Percentiles rank a stretch among this genome's conserved stretches.
These are phyloP conservation scores for Meandrina meandrites DNA, from an alignment of 92 coral and sea anemone species.

Conservation along the genomic window DNA sequence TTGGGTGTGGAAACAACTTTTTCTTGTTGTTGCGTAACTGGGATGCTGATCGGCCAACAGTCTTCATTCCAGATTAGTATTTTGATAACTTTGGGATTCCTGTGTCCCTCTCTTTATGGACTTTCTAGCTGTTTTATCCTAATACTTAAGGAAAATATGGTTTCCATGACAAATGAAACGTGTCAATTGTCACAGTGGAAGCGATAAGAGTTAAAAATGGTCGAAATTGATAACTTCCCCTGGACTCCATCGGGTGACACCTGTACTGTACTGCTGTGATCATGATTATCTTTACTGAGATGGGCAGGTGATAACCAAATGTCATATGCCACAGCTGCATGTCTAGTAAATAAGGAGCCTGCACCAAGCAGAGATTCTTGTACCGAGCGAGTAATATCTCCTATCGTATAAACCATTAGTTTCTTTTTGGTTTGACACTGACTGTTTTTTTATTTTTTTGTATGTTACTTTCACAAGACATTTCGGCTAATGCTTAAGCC, in stretches of 20 bases:
- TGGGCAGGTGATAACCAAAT: neutral
- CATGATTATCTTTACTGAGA: neutral
- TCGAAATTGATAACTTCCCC: too few species aligned
- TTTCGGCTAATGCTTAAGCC: too few species aligned
- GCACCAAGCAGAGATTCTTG: neutral
- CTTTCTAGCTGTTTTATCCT: neutral
- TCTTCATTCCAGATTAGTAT: neutral
- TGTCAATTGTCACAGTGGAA: neutral
- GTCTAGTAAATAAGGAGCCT: neutral
- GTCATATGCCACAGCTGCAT: neutral
- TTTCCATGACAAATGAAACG: neutral
- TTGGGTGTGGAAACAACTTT: too few species aligned
- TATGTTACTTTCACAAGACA: too few species aligned
- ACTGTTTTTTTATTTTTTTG: too few species aligned
- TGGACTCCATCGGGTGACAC: too few species aligned
- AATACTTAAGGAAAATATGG: neutral
- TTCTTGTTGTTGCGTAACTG: neutral
- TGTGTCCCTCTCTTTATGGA: neutral
- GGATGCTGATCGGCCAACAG: neutral
- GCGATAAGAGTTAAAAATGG: neutral
- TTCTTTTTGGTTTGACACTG: too few species aligned
- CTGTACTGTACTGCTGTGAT: neutral
- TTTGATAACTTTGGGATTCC: neutral
- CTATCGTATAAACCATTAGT: neutral
- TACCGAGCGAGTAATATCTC: neutral